These are phyloP conservation scores for Danio tinwini DNA, from an alignment of 2,797 vertebrate species.

Conservation along the genomic window DNA sequence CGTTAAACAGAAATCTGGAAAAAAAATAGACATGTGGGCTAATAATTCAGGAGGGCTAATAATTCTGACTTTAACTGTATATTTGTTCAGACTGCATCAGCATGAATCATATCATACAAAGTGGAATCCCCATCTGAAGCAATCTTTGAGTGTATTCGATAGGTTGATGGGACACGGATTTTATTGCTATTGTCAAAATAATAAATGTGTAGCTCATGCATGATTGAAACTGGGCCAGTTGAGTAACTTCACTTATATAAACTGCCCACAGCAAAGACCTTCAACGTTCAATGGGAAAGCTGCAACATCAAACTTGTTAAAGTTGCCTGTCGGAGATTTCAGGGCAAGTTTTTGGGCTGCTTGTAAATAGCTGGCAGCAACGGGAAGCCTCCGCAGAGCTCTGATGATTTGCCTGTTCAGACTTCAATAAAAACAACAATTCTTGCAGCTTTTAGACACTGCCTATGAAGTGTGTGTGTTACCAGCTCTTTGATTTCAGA, in stretches of 20 bases:
- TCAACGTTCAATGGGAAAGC: background rate
- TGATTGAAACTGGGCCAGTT: background rate
- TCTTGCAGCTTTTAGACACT: slow-evolving; percentile 17
- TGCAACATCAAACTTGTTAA: slow-evolving; percentile 56
- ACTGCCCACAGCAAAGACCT: background rate
- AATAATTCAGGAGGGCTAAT: too few species aligned
- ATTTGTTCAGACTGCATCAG: background rate
- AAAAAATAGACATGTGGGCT: too few species aligned
- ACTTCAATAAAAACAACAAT: slow-evolving; percentile 37
- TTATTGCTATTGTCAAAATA: slow-evolving; percentile 11
- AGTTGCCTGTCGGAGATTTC: slow-evolving; percentile 23
- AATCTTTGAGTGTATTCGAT: background rate
- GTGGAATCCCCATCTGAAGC: background rate
- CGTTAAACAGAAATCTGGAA: too few species aligned
- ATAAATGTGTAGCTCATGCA: background rate
- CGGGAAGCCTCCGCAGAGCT: slow-evolving; percentile 30
- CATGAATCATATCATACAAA: background rate
- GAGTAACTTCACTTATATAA: background rate
- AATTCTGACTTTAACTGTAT: too few species aligned
- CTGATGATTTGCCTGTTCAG: slow-evolving; percentile 31
- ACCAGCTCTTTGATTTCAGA: slow-evolving; percentile 24
- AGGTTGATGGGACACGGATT: background rate
- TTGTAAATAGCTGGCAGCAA: slow-evolving; percentile 34
- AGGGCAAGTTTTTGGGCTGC: background rate
- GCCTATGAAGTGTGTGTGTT: slow-evolving; percentile 6